Percentiles rank a stretch among this genome's conserved stretches.
Evolutionary conservation across 1,140 invertebrate species (phyloP).

Genomic region (Venturia canescens): DNA sequence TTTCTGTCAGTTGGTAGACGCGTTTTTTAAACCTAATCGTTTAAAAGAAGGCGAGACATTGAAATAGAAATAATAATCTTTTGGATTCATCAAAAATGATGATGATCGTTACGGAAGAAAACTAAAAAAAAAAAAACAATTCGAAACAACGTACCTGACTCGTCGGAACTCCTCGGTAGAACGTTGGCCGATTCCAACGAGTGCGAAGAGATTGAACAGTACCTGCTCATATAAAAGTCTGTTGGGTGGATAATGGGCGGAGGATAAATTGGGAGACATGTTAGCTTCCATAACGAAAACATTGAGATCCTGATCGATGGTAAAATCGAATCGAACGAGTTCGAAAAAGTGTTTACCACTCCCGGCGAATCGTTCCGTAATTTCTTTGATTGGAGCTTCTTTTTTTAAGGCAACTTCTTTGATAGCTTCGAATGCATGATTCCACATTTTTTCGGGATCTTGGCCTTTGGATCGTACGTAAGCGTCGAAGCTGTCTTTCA

Average conservation of each 20-base stretch:
- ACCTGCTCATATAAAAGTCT: constrained; percentile 95
- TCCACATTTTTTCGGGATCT: constrained; percentile 88
- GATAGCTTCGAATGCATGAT: constrained; percentile 88
- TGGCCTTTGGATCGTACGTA: constrained; percentile 84
- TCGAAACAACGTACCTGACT: constrained; percentile 69
- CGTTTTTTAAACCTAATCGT: too few relatives aligned
- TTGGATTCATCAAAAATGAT: too few relatives aligned
- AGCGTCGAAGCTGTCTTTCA: constrained; percentile 92
- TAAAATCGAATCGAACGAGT: constrained; percentile 95
- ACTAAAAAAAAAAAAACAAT: constrained; percentile 27
- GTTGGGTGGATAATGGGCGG: constrained; percentile 93
- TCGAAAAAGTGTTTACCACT: constrained; percentile 91
- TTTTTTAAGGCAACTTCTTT: constrained; percentile 85
- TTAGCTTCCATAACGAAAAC: constrained; percentile 97
- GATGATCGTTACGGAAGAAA: too few relatives aligned
- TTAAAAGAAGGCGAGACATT: too few relatives aligned
- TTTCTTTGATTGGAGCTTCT: constrained; percentile 82
- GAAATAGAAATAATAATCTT: too few relatives aligned
- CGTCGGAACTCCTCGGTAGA: constrained; percentile 69
- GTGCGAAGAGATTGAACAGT: constrained; percentile 88
- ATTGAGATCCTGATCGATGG: constrained; percentile 92
- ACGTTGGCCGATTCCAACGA: constrained; percentile 86
- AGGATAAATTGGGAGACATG: constrained; percentile 98
- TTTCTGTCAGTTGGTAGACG: too few relatives aligned
- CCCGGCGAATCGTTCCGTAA: constrained; percentile 75